Percentiles rank a stretch among this genome's conserved stretches.
Evolutionary conservation across 2,888 invertebrate genomes (phyloP).

Genomic region (Mycalesis mineus): DNA sequence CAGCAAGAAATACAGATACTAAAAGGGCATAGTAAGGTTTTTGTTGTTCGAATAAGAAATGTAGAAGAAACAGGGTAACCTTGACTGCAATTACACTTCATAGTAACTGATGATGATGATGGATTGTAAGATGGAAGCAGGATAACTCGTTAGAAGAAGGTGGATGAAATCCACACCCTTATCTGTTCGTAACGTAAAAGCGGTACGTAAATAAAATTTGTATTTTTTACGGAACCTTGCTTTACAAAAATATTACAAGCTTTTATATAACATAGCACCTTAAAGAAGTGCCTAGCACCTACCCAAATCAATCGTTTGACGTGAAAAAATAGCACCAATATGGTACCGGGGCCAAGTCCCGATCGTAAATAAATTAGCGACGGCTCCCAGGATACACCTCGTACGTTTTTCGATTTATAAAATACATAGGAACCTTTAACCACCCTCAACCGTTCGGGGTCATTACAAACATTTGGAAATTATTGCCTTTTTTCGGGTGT

Average conservation of each 20-base stretch:
- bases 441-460: neutral
- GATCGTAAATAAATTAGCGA: slow-evolving; percentile 2
- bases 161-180: too few species aligned
- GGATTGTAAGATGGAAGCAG: too few species aligned
- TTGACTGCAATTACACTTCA: too few species aligned
- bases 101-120: too few species aligned
- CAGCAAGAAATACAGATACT: too few species aligned
- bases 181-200: too few species aligned
- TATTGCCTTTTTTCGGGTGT: neutral
- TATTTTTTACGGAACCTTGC: neutral
- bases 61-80: too few species aligned
- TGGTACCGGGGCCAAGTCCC: neutral
- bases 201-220: neutral
- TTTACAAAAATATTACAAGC: neutral
- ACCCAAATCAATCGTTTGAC: neutral
- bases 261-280: neutral
- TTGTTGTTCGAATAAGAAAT: too few species aligned
- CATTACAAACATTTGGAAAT: neutral
- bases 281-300: neutral
- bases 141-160: too few species aligned
- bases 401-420: neutral
- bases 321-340: slow-evolving; percentile 2
- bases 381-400: neutral
- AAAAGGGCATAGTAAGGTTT: too few species aligned
- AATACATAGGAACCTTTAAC: neutral